Evolutionary conservation across 2,888 invertebrate genomes (phyloP), one percentile per base, ranked within the genome.

Genomic region (Lamproptera curius): DNA sequence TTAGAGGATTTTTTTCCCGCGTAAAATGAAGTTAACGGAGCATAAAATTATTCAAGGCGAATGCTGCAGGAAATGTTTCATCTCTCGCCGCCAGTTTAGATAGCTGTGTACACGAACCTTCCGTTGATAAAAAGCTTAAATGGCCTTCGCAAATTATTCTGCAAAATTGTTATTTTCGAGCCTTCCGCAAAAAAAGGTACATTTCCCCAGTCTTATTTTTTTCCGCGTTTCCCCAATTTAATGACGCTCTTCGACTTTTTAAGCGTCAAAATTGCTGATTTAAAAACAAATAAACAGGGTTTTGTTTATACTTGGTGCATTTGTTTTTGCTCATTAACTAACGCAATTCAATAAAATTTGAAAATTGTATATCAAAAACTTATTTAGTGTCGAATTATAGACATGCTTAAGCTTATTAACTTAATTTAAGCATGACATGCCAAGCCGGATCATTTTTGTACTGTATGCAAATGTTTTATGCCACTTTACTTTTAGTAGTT

Each of bases 61-160:
- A 70, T 63, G 64, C 61, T 76, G 73, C 71, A 73, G 76, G 67
- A 73, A 82, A 80, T 72, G 73, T 74, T 71, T 71, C 67, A 71
- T 75, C 73, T 66, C 66, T 59, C 65, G 61, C 72, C 67, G 65
- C 70, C 73, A 64, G 67, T 75, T 73, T 67, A 79, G 79, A 79
- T 81, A 76, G 75, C 82, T 83, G 80, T 71, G 68, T 76, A 84
- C 68, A 83, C 80, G 79, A 79, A 77, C 73, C 76, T 77, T 65
- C 59, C 63, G 59, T 74, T 77, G 85, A 84, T 83, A 84, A 85
- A 83, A 83, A 80, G 79, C 82, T 79, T 71, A 80, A 82, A 80
- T 77, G 79, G 75, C 74, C 73, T 73, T 76, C 67, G 67, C 72
- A 80, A 84, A 84, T 83, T 82, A 82, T 82, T 72, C 76, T 62